These are phyloP conservation scores for Athene cunicularia DNA, from an alignment of 2,113 vertebrate species.

Conservation along the genomic window DNA sequence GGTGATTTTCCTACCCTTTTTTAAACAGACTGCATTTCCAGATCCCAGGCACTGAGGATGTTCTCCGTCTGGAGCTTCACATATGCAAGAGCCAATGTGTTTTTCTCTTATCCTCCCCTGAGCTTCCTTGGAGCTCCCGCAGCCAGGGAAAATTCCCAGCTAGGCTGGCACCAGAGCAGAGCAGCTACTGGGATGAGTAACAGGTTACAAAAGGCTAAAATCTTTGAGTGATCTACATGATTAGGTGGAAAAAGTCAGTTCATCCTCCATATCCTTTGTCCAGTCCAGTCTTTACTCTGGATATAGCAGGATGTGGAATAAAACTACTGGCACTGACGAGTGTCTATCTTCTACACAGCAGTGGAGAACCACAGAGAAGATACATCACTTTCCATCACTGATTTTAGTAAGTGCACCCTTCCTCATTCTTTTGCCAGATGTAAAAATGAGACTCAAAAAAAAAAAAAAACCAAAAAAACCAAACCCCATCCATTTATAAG, in stretches of 20 bases:
- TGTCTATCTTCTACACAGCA: neutral
- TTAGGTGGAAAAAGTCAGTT: neutral
- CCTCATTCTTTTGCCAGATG: neutral
- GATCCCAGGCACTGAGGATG: conserved; percentile 26
- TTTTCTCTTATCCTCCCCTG: neutral
- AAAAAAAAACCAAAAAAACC: neutral
- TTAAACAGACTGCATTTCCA: conserved; percentile 40
- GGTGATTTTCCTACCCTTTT: neutral
- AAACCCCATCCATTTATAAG: neutral
- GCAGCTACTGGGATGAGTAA: neutral
- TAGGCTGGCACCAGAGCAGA: neutral
- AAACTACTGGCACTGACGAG: neutral
- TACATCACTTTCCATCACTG: neutral
- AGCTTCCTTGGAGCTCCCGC: neutral
- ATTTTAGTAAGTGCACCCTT: neutral
- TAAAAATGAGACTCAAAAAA: neutral
- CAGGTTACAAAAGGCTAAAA: neutral
- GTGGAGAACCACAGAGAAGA: neutral
- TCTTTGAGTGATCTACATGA: neutral
- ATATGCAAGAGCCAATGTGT: conserved; percentile 19
- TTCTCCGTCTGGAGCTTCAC: conserved; percentile 23
- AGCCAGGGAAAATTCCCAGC: neutral
- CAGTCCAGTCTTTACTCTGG: neutral
- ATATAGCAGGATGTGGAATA: neutral
- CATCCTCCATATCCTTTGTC: neutral